Evolutionary conservation across 1,140 invertebrate genomes (phyloP).

Genomic region (Helicoverpa armigera): DNA sequence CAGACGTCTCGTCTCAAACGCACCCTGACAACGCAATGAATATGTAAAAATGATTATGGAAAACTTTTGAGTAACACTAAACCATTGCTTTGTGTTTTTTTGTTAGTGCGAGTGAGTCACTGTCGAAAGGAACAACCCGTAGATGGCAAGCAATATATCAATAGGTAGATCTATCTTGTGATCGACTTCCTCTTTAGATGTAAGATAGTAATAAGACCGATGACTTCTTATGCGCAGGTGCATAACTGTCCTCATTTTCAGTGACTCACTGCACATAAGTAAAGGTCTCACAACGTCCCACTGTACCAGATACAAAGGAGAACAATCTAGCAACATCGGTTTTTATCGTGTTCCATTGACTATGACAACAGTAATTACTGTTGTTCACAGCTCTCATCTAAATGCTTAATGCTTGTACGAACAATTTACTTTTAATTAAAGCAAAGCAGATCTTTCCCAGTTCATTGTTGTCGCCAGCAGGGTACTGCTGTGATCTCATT

Average conservation of each 20-base stretch:
- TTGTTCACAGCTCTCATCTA: constrained; percentile 49
- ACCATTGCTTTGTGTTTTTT: constrained; percentile 58
- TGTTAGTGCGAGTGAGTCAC: constrained; percentile 19
- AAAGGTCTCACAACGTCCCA: constrained; percentile 27
- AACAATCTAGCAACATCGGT: constrained; percentile 13
- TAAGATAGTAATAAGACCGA: not conserved
- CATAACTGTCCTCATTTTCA: constrained; percentile 13
- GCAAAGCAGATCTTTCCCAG: constrained; percentile 62
- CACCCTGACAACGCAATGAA: constrained; percentile 82
- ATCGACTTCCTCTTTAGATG: constrained; percentile 1
- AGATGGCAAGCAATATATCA: not conserved
- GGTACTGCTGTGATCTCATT: constrained; percentile 61
- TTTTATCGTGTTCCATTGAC: constrained; percentile 41
- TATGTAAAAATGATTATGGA: constrained; percentile 85
- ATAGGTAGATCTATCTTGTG: not conserved
- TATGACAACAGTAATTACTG: constrained; percentile 45
- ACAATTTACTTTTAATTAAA: constrained; percentile 78
- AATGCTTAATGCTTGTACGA: constrained; percentile 54
- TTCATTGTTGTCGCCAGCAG: constrained; percentile 63
- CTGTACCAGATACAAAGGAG: not conserved
- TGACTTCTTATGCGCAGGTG: constrained; percentile 1
- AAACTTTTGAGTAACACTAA: constrained; percentile 77
- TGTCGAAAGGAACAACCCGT: constrained; percentile 4
- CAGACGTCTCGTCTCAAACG: constrained; percentile 79
- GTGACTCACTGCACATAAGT: constrained; percentile 10